Evolutionary conservation across 2,797 vertebrate species (phyloP).

Genomic region (Rousettus madagascariensis): DNA sequence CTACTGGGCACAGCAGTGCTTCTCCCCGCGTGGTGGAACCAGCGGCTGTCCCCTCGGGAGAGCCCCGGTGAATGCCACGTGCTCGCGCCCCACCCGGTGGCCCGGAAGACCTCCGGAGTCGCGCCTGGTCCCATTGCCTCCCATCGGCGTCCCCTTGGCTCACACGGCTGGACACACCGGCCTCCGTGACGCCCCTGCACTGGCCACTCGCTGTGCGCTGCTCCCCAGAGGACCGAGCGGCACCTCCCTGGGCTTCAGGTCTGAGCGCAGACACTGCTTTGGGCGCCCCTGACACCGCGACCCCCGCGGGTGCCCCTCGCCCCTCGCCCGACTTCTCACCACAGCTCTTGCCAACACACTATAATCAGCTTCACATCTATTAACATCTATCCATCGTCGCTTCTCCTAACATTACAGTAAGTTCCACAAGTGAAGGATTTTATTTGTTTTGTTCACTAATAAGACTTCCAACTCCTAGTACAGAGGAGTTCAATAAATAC

Average conservation of each 20-base stretch:
- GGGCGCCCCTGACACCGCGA: neutral
- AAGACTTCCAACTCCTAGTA: neutral
- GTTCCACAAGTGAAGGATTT: neutral
- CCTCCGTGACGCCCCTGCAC: neutral
- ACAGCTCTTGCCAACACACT: neutral
- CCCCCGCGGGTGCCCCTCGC: neutral
- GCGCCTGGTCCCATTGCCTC: neutral
- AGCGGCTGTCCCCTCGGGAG: neutral
- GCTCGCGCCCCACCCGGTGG: too few species aligned
- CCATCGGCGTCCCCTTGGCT: rapidly evolving
- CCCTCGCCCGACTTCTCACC: neutral
- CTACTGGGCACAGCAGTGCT: neutral
- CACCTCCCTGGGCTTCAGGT: neutral
- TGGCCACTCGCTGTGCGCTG: neutral
- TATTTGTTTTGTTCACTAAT: neutral
- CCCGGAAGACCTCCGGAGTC: too few species aligned
- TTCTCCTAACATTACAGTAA: neutral
- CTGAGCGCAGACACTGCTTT: neutral
- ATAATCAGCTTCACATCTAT: neutral
- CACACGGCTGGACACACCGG: too few species aligned
- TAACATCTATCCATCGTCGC: neutral
- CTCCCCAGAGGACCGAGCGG: neutral
- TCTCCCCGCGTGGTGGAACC: too few species aligned
- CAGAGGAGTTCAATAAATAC: neutral
- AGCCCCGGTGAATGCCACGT: neutral